phyloP scores from a whole-genome alignment of 2,888 invertebrate species.

The Selenia dentaria region DNA sequence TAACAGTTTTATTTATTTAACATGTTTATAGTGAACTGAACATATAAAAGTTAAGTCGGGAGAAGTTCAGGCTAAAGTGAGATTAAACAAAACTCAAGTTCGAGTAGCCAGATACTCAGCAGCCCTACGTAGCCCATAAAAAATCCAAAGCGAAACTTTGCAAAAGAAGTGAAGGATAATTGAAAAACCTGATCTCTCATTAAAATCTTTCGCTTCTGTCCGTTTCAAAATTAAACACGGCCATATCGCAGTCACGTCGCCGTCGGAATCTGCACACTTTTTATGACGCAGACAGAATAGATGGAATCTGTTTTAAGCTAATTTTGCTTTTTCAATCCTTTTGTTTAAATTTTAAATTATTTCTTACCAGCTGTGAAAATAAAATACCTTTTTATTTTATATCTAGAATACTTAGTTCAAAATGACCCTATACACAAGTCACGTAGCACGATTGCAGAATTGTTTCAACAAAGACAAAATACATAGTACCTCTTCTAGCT shows the following conservation, averaged over 20 bases:
- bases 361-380: conserved; percentile 3
- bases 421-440: too few species aligned
- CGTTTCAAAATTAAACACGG: conserved; percentile 73
- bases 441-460: too few species aligned
- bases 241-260: conserved; percentile 78
- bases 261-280: conserved; percentile 58
- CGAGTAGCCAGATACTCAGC: conserved; percentile 17
- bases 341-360: conserved; percentile 14
- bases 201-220: conserved; percentile 77
- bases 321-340: conserved; percentile 15
- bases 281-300: conserved; percentile 49
- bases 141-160: conserved; percentile 64
- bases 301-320: conserved; percentile 25
- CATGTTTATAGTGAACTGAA: too few species aligned
- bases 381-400: too few species aligned
- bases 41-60: too few species aligned
- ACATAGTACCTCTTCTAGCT: too few species aligned
- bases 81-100: conserved; percentile 9
- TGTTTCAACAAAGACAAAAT: too few species aligned
- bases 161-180: conserved; percentile 73
- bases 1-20: too few species aligned
- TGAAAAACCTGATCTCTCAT: conserved; percentile 83
- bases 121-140: conserved; percentile 44
- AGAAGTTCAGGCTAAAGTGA: background rate
- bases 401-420: too few species aligned